A percentile compares a stretch with the other conserved stretches of the same genome.
Conservation (phyloP, 1,140 invertebrate species). For the Mamestra configurata region DNA sequence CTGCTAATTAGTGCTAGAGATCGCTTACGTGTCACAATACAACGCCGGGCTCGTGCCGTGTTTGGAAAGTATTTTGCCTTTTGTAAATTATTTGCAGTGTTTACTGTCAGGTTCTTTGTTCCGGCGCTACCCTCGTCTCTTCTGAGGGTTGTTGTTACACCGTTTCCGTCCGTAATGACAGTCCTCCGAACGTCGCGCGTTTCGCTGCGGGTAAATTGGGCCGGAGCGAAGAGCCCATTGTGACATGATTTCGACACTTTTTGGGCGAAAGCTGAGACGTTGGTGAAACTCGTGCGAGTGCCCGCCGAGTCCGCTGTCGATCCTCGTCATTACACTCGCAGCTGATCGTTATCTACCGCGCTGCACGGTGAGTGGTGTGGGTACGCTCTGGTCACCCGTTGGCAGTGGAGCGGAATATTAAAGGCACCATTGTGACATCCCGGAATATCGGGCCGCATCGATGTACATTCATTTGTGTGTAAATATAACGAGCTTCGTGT, state of each 20-base stretch:
- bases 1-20: slow-evolving; percentile 14
- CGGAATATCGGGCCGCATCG: not conserved
- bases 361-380: not conserved
- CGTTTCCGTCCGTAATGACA: slow-evolving; percentile 30
- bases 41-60: not conserved
- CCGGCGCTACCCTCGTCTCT: slow-evolving; percentile 1
- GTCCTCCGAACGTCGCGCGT: not conserved
- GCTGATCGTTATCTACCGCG: not conserved
- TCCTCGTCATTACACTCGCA: not conserved
- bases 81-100: slow-evolving; percentile 37
- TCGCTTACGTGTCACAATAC: not conserved
- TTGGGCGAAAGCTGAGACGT: slow-evolving; percentile 11
- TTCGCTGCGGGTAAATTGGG: not conserved
- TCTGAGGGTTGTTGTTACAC: slow-evolving; percentile 26
- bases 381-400: not conserved
- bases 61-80: slow-evolving; percentile 16
- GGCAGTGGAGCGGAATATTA: not conserved
- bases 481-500: not conserved
- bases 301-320: not conserved
- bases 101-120: slow-evolving; percentile 32
- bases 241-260: slow-evolving; percentile 25
- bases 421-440: not conserved
- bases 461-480: not conserved
- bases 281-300: not conserved
- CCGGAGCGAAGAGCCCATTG: not conserved